Evolutionary conservation across 2,888 invertebrate genomes (phyloP), one percentile per base, ranked within the genome.

Genomic region (Plemyria rubiginata): DNA sequence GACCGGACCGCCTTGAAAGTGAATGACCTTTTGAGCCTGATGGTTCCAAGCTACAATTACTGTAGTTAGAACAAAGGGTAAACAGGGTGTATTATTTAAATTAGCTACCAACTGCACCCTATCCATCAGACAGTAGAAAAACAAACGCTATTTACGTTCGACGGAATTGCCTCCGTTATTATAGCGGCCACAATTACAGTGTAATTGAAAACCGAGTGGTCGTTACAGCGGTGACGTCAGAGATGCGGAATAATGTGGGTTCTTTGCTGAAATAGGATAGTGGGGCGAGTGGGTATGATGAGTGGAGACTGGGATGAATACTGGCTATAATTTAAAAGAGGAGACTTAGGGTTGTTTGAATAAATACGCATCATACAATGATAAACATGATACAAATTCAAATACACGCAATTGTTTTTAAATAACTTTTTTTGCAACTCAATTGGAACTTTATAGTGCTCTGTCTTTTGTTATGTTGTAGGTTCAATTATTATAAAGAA

Each of bases 181-280:
- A 88, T 81, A 77, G 87, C 82, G 76, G 82, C 84, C 85, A 83
- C 88, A 88, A 90, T 91, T 89, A 90, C 82, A 70, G 81, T 76
- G 90, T 89, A 91, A 92, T 92, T 91, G 91, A 91, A 91, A 89
- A 87, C 84, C 74, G 82, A 86, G 86, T 81, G 83, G 84, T 85
- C 79, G 85, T 88, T 88, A 86, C 70, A 61, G 63, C 60, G 53
- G 29, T 56, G 67, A 85, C 82, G 85, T 81, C 80, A 80, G 74
- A 73, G 66, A 46, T 67, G 66, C 64, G 67, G 69, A 72, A 76
- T 70, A 71, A 71, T 71, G 66, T 68, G 51, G 65, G 67, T 62
- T 70, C 68, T 76, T 70, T 70, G 55, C 62, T 63, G 60, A 53
- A 66, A 63, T 60, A 66, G 65, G 60, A 64, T 64, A 60, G 59